Percentiles rank a stretch among this genome's conserved stretches.
These are phyloP conservation scores for Enteromius trimaculatus DNA, from an alignment of 2,797 vertebrate genomes.

Conservation along the genomic window DNA sequence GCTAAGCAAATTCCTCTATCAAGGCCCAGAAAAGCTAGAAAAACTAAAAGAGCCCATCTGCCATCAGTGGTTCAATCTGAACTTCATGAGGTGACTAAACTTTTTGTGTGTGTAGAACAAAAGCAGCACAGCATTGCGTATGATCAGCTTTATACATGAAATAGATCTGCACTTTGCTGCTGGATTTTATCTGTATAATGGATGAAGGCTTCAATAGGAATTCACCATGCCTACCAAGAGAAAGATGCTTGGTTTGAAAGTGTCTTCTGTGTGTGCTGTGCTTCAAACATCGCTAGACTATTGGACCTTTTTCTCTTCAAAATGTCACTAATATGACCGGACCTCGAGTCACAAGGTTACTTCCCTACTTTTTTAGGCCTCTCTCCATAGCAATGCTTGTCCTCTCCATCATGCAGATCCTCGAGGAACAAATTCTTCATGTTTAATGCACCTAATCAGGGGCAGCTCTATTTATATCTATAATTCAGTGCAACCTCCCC, in stretches of 20 bases:
- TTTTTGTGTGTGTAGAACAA: not conserved
- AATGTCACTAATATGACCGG: not conserved
- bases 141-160: not conserved
- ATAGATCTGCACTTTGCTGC: not conserved
- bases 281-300: not conserved
- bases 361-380: not conserved
- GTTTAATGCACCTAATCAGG: slow-evolving; percentile 48
- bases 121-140: not conserved
- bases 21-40: too few species aligned
- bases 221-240: too few species aligned
- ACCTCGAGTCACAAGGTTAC: not conserved
- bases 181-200: not conserved
- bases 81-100: too few species aligned
- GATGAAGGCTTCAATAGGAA: not conserved
- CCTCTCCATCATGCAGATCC: slow-evolving; percentile 22
- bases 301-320: not conserved
- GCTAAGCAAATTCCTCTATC: too few species aligned
- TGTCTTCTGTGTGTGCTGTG: not conserved
- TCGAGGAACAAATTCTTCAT: slow-evolving; percentile 49
- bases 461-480: slow-evolving; percentile 50
- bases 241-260: not conserved
- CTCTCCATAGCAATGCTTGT: not conserved
- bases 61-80: too few species aligned
- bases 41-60: accelerated
- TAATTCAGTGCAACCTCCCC: slow-evolving; percentile 13